Conservation (phyloP, 2,888 invertebrate species). For the Drosophila meridiana region DNA sequence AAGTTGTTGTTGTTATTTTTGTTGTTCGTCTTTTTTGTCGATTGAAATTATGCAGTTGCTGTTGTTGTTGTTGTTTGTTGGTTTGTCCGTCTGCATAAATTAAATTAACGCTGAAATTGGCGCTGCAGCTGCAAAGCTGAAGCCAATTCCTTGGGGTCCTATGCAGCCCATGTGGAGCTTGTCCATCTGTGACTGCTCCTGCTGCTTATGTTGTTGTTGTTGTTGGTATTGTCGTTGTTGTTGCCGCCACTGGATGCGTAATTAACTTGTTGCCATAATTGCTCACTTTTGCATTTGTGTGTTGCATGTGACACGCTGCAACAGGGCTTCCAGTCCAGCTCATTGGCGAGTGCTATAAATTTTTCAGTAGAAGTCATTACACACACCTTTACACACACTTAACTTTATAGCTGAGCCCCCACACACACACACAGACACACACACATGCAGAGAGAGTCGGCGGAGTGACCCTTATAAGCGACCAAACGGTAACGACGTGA, state of each 20-base stretch:
- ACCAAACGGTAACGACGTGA: slow-evolving; percentile 75
- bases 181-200: slow-evolving; percentile 27
- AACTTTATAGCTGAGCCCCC: slow-evolving; percentile 40
- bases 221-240: slow-evolving; percentile 10
- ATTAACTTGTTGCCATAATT: slow-evolving; percentile 83
- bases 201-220: neutral
- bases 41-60: slow-evolving; percentile 46
- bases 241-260: slow-evolving; percentile 46
- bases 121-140: slow-evolving; percentile 38
- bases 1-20: neutral
- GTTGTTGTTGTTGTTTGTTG: slow-evolving; percentile 27
- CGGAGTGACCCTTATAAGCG: slow-evolving; percentile 61
- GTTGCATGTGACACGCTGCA: slow-evolving; percentile 68
- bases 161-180: slow-evolving; percentile 36
- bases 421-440: slow-evolving; percentile 19
- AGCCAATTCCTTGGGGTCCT: slow-evolving; percentile 44
- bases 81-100: slow-evolving; percentile 62
- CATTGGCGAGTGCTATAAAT: slow-evolving; percentile 50
- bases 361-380: slow-evolving; percentile 55
- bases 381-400: slow-evolving; percentile 41
- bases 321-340: slow-evolving; percentile 12
- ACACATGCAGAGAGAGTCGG: slow-evolving; percentile 8
- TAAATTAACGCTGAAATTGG: slow-evolving; percentile 59
- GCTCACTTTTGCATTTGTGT: slow-evolving; percentile 72
- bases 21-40: slow-evolving; percentile 20